Conservation (phyloP, 2,888 invertebrate genomes). For the Metallyticus violacea region DNA sequence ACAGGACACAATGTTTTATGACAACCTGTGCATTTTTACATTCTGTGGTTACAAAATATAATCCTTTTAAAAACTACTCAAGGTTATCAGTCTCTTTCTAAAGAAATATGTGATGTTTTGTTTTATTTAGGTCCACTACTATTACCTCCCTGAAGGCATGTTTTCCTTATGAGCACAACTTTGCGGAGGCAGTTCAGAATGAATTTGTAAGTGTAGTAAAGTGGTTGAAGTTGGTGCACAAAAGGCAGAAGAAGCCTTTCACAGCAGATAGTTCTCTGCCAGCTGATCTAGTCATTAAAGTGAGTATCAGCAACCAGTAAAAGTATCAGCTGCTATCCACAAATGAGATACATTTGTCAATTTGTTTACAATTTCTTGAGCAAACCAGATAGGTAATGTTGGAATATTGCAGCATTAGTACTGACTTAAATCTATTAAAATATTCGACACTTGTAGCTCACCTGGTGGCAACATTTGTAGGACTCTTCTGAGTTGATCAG, state of each 20-base stretch:
- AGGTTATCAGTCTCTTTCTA: too few species aligned
- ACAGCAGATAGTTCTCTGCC: slow-evolving; percentile 72
- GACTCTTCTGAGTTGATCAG: too few species aligned
- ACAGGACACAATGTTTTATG: slow-evolving; percentile 37
- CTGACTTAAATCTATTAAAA: too few species aligned
- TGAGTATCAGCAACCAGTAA: slow-evolving; percentile 45
- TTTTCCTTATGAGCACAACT: slow-evolving; percentile 86
- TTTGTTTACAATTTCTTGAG: too few species aligned
- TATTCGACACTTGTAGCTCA: too few species aligned
- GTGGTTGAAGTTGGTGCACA: slow-evolving; percentile 88
- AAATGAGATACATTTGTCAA: too few species aligned
- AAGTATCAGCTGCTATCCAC: neutral
- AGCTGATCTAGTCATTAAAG: slow-evolving; percentile 85
- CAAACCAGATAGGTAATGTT: too few species aligned
- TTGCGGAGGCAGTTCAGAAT: slow-evolving; percentile 83
- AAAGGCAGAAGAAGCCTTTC: slow-evolving; percentile 62
- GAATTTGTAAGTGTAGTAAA: slow-evolving; percentile 88
- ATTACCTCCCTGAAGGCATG: slow-evolving; percentile 64
- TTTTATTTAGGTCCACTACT: slow-evolving; percentile 52
- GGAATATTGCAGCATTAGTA: too few species aligned
- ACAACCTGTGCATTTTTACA: neutral
- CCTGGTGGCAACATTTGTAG: too few species aligned
- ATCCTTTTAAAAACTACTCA: too few species aligned
- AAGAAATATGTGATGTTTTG: neutral
- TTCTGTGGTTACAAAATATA: neutral